Conservation (phyloP, 2,797 vertebrate genomes). For the Rousettus madagascariensis region DNA sequence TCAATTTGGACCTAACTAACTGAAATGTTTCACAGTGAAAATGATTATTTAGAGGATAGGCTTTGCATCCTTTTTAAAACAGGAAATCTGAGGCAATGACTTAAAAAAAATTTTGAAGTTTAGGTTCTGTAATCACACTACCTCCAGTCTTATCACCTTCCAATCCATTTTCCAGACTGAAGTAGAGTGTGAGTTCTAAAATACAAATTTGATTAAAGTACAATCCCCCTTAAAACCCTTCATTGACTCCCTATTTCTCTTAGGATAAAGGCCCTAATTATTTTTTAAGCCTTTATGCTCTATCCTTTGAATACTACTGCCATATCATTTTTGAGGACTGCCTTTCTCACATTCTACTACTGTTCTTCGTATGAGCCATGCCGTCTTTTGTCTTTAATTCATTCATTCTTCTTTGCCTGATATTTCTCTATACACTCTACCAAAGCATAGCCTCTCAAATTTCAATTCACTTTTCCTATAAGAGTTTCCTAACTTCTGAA, state of each 20-base stretch:
- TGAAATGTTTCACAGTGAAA: slow-evolving; percentile 51
- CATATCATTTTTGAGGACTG: background rate
- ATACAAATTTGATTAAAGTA: slow-evolving; percentile 12
- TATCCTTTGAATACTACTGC: background rate
- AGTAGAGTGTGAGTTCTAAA: background rate
- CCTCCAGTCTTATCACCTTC: background rate
- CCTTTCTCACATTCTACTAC: background rate
- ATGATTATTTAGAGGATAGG: slow-evolving; percentile 6
- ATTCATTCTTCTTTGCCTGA: background rate
- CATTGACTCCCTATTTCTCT: background rate
- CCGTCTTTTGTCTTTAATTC: background rate
- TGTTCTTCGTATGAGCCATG: background rate
- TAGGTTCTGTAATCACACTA: background rate
- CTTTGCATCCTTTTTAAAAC: background rate
- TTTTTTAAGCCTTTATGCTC: background rate
- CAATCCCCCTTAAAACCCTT: background rate
- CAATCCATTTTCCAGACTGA: background rate
- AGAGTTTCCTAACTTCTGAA: background rate
- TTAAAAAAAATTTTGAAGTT: background rate
- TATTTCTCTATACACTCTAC: background rate
- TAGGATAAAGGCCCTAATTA: background rate
- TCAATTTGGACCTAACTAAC: background rate
- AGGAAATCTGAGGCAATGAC: background rate
- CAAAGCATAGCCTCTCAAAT: background rate
- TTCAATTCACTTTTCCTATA: background rate